A percentile compares a stretch with the other conserved stretches of the same genome.
Conservation (phyloP, 2,888 invertebrate species). For the Aleiodes alternator region DNA sequence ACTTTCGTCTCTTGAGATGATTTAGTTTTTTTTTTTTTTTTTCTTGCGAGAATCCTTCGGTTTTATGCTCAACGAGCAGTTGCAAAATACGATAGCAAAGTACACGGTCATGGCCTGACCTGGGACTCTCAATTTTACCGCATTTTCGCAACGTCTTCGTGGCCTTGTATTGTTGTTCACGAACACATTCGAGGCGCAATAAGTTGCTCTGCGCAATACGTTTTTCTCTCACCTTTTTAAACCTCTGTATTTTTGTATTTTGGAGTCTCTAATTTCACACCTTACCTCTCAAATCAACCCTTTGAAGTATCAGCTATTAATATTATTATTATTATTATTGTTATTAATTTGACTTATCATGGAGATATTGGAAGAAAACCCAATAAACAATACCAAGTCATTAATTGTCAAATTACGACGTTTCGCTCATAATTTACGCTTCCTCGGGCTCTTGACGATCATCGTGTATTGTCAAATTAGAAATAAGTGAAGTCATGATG, state of each 20-base stretch:
- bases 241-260: constrained; percentile 12
- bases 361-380: too few species aligned
- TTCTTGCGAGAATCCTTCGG: background rate
- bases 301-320: constrained; percentile 11
- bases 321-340: background rate
- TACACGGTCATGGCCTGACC: constrained; percentile 13
- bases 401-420: too few species aligned
- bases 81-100: background rate
- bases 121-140: background rate
- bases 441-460: too few species aligned
- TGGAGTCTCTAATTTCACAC: constrained; percentile 29
- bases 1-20: background rate
- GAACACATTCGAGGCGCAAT: background rate
- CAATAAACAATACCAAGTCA: too few species aligned
- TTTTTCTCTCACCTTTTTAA: background rate
- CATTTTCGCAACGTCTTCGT: background rate
- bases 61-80: background rate
- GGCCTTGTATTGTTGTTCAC: background rate
- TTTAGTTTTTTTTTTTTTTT: background rate
- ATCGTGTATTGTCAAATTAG: too few species aligned
- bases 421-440: too few species aligned
- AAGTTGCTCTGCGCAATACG: too few species aligned
- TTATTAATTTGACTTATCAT: too few species aligned
- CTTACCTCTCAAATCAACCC: constrained; percentile 22
- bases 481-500: too few species aligned